Base-by-base conservation (phyloP, 2,888 invertebrate genomes). In the Tenthredo mesomela region DNA sequence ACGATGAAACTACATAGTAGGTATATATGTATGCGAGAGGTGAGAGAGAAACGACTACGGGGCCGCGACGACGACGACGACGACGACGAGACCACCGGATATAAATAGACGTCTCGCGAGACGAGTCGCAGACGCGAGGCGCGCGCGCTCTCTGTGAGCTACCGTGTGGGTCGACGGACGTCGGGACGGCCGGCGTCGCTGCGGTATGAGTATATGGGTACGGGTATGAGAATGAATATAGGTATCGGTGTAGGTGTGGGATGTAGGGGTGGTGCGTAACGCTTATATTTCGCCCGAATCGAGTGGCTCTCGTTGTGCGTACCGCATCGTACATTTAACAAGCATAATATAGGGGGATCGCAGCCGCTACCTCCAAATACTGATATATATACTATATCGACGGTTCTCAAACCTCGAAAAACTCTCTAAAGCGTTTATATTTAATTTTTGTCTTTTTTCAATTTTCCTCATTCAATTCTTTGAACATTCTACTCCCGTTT, bases 101-200 rank as follows among this genome's bases (percentile, higher is more conserved):
- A 82, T 82, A 82, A 82, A 82, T 82, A 82, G 82, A 67, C 82
- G 82, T 82, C 67, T 65, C 82, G 70, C 67, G 82, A 82, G 82
- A 82, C 82, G 82, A 82, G 82, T 82, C 82, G 82, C 82, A 82
- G 82, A 82, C 82, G 82, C 67, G 47, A 70, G 82, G 29, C 40
- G 82, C 47, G 43, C 25, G 43, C 12, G 33, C 43, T 25, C 18
- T 29, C 37, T 21, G 12, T 21, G n/a, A n/a, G 61, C n/a, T 61
- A 61, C 80, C 29, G 29, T 29, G 77, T 54, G 33, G 77, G 9
- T 77, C 50, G 77, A 54, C 77, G 77, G 77, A 77, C 77, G 77
- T 77, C 54, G 77, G 21, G 47, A 75, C 47, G 75, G 25, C n/a
- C 50, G 77, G 47, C 33, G 77, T 50, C 50, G 77, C 25, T 29